A percentile compares a stretch with the other conserved stretches of the same genome.
Conservation (phyloP, 1,140 invertebrate species). For the Lethocerus indicus region DNA sequence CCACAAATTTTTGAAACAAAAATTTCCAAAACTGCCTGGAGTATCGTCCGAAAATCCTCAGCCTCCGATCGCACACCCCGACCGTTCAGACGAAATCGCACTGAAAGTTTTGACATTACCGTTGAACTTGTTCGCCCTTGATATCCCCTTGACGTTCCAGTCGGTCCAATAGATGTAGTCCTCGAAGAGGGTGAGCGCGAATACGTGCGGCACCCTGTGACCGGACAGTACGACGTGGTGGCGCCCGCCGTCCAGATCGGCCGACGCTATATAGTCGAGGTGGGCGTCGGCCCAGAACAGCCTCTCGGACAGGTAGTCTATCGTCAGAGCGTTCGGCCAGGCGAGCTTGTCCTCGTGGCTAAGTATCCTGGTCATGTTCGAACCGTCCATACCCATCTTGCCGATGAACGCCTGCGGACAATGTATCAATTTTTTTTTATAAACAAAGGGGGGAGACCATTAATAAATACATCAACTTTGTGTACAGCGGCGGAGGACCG, state of each 20-base stretch:
- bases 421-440: not conserved
- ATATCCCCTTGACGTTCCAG: constrained; percentile 86
- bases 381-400: constrained; percentile 94
- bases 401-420: constrained; percentile 73
- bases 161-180: constrained; percentile 96
- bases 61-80: too few relatives aligned
- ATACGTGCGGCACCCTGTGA: constrained; percentile 75
- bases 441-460: not conserved
- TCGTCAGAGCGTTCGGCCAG: constrained; percentile 94
- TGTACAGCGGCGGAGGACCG: too few relatives aligned
- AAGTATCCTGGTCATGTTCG: constrained; percentile 73
- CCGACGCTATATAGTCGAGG: constrained; percentile 90
- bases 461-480: not conserved
- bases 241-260: constrained; percentile 77
- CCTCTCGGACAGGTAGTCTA: constrained; percentile 90
- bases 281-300: constrained; percentile 98
- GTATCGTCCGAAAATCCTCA: too few relatives aligned
- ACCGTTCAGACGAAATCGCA: too few relatives aligned
- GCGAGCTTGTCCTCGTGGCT: constrained; percentile 89
- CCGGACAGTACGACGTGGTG: constrained; percentile 68
- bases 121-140: constrained; percentile 74
- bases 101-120: constrained; percentile 26
- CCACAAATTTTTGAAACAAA: too few relatives aligned
- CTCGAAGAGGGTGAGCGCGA: constrained; percentile 85
- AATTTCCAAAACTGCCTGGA: too few relatives aligned